Conservation (phyloP, 1,140 invertebrate species). For the Musca domestica region DNA sequence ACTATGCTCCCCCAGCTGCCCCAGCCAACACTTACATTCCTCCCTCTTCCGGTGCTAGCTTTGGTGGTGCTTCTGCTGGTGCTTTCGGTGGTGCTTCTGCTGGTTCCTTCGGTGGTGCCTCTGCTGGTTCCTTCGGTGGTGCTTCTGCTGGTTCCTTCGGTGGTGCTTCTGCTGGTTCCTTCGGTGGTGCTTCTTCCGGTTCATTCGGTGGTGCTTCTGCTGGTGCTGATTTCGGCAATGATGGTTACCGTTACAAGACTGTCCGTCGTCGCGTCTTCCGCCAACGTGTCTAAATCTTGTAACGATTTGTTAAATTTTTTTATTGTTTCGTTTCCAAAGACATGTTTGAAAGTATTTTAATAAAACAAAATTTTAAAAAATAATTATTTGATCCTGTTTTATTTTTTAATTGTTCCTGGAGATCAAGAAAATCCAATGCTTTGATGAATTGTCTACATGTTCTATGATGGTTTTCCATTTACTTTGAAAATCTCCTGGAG, state of each 20-base stretch:
- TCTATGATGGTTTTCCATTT: too few relatives aligned
- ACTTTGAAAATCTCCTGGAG: too few relatives aligned
- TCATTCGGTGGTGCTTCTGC: too few relatives aligned
- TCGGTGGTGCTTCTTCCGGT: too few relatives aligned
- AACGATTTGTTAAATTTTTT: not conserved
- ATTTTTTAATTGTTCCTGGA: too few relatives aligned
- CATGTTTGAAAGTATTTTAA: too few relatives aligned
- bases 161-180: not conserved
- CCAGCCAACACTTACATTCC: not conserved
- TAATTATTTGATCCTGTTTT: too few relatives aligned
- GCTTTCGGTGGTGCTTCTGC: slow-evolving; percentile 18
- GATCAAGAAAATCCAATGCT: too few relatives aligned
- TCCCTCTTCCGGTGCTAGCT: not conserved
- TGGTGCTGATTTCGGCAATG: slow-evolving; percentile 21
- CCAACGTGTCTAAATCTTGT: slow-evolving; percentile 25
- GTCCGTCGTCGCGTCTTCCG: slow-evolving; percentile 32
- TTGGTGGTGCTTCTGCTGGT: slow-evolving; percentile 24
- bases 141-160: not conserved
- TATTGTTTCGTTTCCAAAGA: too few relatives aligned
- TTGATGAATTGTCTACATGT: too few relatives aligned
- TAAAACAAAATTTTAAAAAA: too few relatives aligned
- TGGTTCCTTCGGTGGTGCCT: not conserved
- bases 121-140: slow-evolving; percentile 11
- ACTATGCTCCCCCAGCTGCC: slow-evolving; percentile 8
- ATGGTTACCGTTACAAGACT: slow-evolving; percentile 43